Evolutionary conservation across 2,113 vertebrate genomes (phyloP), one percentile per base, ranked within the genome.

Genomic region (Paedocypris sp.): DNA sequence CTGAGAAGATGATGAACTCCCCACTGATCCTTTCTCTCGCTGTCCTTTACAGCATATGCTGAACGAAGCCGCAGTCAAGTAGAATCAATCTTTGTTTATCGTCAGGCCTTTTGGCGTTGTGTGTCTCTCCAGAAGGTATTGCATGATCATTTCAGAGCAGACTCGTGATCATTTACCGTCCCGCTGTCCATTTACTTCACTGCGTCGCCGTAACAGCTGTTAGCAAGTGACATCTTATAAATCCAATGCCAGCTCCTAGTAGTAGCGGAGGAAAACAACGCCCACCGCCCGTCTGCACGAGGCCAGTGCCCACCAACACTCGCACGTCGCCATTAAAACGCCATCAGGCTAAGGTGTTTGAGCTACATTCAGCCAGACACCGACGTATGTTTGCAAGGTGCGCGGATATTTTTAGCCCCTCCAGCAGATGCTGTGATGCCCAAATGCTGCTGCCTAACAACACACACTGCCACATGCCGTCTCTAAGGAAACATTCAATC

Each of bases 311-410:
- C 36, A 47, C 49, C 32, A 43, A 35, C 32, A 19, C 38, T 28
- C 35, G 41, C 35, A 65, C 54, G 3, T 41, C 20, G 25, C 15
- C 9, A 6, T 48, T 33, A 8, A 9, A 13, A 10, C 16, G 67
- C 71, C 58, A 77, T 80, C 79, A 82, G 69, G 76, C 71, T 60
- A 59, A 75, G 77, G 74, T 80, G 80, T 75, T 70, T 64, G 67
- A 62, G 73, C 33, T 38, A 52, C 49, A 39, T 53, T 53, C n/a
- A n/a, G n/a, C n/a, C n/a, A n/a, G n/a, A n/a, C n/a, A n/a, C n/a
- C n/a, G 76, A 71, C 78, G 81, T 83, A 77, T 84, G 81, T 73
- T 79, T 69, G 36, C 45, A 26, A 49, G 20, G 36, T 50, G 42
- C 20, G 35, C 13, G 13, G 58, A 68, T 85, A 83, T 81, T 83